Conservation (phyloP, 2,797 vertebrate species). For the Pitangus sulphuratus region DNA sequence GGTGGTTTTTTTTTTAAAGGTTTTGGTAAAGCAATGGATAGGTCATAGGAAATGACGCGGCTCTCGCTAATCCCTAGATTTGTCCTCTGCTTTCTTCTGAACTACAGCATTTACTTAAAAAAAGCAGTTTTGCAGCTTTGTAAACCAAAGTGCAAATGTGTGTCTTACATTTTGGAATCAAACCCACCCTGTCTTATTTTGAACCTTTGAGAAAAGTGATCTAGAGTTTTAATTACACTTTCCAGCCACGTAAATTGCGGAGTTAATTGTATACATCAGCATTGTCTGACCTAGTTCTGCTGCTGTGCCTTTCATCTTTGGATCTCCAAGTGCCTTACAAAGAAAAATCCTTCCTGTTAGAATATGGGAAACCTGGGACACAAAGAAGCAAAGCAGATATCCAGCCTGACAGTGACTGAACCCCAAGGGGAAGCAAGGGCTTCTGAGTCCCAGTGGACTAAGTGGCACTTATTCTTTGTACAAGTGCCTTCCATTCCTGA, state of each 20-base stretch:
- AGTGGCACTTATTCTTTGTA: neutral
- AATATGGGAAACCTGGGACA: neutral
- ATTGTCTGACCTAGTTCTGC: conserved; percentile 55
- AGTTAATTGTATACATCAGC: conserved; percentile 26
- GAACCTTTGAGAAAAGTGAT: conserved; percentile 15
- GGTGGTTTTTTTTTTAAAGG: neutral
- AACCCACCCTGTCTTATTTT: neutral
- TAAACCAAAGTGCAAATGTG: neutral
- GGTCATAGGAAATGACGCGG: conserved; percentile 65
- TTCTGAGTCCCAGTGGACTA: neutral
- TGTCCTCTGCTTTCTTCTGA: conserved; percentile 28
- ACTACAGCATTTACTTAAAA: conserved; percentile 14
- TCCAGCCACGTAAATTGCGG: conserved; percentile 16
- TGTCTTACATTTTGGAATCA: neutral
- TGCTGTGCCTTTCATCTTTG: conserved; percentile 10
- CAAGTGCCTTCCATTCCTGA: neutral
- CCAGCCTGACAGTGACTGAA: neutral
- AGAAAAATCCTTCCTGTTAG: neutral
- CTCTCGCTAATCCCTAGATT: conserved; percentile 38
- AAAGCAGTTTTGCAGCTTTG: neutral
- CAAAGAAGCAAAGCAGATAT: neutral
- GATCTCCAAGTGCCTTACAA: neutral
- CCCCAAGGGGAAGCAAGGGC: neutral
- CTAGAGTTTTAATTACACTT: conserved; percentile 38
- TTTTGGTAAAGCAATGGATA: conserved; percentile 59